phyloP scores from a whole-genome alignment of 2,113 vertebrate genomes.

The Paramisgurnus dabryanus region DNA sequence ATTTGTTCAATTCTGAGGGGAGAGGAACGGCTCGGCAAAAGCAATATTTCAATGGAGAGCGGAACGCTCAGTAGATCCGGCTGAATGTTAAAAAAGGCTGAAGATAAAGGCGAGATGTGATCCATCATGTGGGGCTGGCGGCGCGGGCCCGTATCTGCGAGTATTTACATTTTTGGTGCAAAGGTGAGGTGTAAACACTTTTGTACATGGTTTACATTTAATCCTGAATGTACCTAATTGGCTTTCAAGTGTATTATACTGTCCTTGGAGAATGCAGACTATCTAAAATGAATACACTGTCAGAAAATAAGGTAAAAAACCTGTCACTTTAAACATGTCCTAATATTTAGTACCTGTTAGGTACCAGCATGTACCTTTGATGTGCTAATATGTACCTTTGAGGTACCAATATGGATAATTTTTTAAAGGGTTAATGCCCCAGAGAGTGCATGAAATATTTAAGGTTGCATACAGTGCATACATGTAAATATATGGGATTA shows the following conservation, averaged over 20 bases:
- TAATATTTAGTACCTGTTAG: too few relatives aligned
- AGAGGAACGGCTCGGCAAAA: conserved; percentile 7
- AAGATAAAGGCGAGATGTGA: conserved; percentile 43
- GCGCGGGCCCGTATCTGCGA: conserved; percentile 57
- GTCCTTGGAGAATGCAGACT: conserved; percentile 55
- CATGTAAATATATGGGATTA: too few relatives aligned
- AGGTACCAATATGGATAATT: too few relatives aligned
- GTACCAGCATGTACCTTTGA: too few relatives aligned
- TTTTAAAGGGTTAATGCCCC: too few relatives aligned
- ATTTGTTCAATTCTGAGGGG: conserved; percentile 24
- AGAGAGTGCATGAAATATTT: too few relatives aligned
- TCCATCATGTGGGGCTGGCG: conserved; percentile 61
- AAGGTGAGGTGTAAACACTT: conserved; percentile 59
- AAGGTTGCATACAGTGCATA: too few relatives aligned
- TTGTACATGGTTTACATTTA: conserved; percentile 64
- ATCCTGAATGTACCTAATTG: conserved; percentile 63
- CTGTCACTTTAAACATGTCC: too few relatives aligned
- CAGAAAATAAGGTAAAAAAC: too few relatives aligned
- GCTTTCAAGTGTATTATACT: conserved; percentile 60
- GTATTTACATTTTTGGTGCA: conserved; percentile 63
- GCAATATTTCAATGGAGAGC: conserved; percentile 17
- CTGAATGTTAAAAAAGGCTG: conserved; percentile 3
- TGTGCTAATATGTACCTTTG: too few relatives aligned
- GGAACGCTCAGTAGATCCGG: background rate
- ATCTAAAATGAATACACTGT: background rate